Evolutionary conservation across 2,797 vertebrate genomes (phyloP), one percentile per base, ranked within the genome.

Genomic region (Rhynchonycteris naso): DNA sequence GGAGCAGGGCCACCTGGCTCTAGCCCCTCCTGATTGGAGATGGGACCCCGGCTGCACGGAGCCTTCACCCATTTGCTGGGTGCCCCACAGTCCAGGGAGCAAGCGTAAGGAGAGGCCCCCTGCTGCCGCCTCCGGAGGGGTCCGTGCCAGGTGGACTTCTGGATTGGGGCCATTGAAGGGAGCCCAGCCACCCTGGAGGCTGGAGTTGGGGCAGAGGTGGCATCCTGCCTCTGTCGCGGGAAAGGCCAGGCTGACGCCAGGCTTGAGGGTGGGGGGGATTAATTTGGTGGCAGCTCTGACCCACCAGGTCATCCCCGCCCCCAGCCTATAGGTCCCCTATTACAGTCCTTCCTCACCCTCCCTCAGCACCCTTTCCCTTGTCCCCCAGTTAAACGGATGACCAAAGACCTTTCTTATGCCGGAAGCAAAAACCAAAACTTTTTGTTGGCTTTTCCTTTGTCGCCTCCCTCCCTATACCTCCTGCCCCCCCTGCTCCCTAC

Each of bases 361-460:
- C 28, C 83, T 0, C 4, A 12, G 47, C n/a, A 78, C 35, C 43
- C 50, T 16, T 59, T 16, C 38, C 83, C 59, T n/a, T n/a, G 38
- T 68, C 2, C 65, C 86, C 96, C 88, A 96, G 97, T 97, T 96
- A 96, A 94, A 96, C 59, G 85, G 78, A 97, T 98, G 97, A 98
- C 98, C 98, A 98, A 98, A 98, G 98, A 98, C 97, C 97, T 97
- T 98, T 97, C 97, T 97, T 97, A 98, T 97, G 97, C 97, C 97
- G 91, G 98, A 98, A 98, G 97, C 97, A 98, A 97, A 98, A 98
- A 98, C 98, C 98, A 98, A 98, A 98, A 98, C 97, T 97, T 97
- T 97, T 95, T 94, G 95, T 97, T 97, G 96, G 95, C 95, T 97
- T 97, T 97, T 97, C 95, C 95, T 98, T 97, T 96, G 95, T 97